These are phyloP conservation scores for Mimas tiliae DNA, from an alignment of 2,888 invertebrate species.

Conservation along the genomic window DNA sequence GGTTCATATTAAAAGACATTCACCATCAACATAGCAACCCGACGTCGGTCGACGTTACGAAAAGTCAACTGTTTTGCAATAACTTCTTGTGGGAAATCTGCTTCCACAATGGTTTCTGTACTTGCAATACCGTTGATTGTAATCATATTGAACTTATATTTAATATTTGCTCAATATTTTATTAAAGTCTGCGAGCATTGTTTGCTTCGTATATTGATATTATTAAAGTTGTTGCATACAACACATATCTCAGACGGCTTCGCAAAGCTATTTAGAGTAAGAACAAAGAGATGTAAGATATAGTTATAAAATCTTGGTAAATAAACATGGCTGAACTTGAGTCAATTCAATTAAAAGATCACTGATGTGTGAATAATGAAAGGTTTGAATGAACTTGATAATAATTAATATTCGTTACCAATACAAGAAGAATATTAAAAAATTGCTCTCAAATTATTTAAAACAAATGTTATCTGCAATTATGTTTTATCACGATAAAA, in stretches of 20 bases:
- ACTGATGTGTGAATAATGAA: not conserved
- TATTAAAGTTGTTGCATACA: slow-evolving; percentile 18
- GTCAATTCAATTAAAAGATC: not conserved
- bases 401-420: not conserved
- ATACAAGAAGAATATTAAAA: no score
- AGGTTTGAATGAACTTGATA: not conserved
- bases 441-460: no score
- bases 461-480: no score
- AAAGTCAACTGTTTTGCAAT: slow-evolving; percentile 46
- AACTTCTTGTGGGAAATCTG: slow-evolving; percentile 45
- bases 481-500: no score
- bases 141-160: slow-evolving; percentile 16
- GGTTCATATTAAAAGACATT: slow-evolving; percentile 29
- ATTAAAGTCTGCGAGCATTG: slow-evolving; percentile 14
- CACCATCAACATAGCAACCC: slow-evolving; percentile 38
- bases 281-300: not conserved
- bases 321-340: not conserved
- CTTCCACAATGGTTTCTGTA: slow-evolving; percentile 37
- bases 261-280: slow-evolving; percentile 1
- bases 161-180: slow-evolving; percentile 19
- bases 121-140: slow-evolving; percentile 38
- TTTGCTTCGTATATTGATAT: slow-evolving; percentile 11
- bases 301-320: not conserved
- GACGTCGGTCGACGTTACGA: slow-evolving; percentile 37
- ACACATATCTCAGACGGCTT: slow-evolving; percentile 6